Evolutionary conservation across 2,113 vertebrate genomes (phyloP).

Genomic region (Psilopsiagon aurifrons): DNA sequence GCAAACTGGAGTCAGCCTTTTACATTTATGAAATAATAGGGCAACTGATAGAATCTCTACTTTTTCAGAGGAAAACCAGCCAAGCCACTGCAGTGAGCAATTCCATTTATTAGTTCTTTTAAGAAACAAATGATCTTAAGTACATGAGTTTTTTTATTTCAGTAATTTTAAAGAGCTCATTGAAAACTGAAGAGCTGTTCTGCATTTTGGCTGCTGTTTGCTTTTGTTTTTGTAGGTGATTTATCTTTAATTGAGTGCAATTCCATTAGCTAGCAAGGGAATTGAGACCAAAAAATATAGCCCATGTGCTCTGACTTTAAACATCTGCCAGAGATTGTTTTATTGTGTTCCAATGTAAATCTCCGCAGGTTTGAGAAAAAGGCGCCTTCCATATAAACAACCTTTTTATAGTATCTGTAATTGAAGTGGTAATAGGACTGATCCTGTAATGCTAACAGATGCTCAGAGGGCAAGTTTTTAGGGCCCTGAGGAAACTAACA

Average conservation of each 20-base stretch:
- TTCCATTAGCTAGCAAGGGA: neutral
- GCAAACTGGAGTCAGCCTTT: neutral
- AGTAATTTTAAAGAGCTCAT: neutral
- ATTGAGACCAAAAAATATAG: neutral
- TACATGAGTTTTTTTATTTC: neutral
- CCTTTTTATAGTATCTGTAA: neutral
- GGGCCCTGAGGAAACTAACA: rapidly evolving
- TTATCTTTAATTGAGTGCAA: neutral
- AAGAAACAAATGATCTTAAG: neutral
- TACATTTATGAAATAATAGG: neutral
- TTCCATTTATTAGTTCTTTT: neutral
- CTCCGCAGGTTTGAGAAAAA: neutral
- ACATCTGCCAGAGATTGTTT: neutral
- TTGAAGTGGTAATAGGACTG: neutral
- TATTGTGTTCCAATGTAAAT: neutral
- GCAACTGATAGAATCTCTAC: neutral
- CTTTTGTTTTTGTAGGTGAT: neutral
- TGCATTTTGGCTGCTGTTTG: neutral
- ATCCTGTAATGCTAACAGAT: neutral
- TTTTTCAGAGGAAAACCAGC: neutral
- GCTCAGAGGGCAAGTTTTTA: neutral
- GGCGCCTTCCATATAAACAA: neutral
- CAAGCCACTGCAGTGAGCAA: neutral
- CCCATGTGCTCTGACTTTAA: neutral
- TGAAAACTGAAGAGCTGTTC: neutral